phyloP scores from a whole-genome alignment of 2,888 invertebrate species.

The Cheilosia impressa region DNA sequence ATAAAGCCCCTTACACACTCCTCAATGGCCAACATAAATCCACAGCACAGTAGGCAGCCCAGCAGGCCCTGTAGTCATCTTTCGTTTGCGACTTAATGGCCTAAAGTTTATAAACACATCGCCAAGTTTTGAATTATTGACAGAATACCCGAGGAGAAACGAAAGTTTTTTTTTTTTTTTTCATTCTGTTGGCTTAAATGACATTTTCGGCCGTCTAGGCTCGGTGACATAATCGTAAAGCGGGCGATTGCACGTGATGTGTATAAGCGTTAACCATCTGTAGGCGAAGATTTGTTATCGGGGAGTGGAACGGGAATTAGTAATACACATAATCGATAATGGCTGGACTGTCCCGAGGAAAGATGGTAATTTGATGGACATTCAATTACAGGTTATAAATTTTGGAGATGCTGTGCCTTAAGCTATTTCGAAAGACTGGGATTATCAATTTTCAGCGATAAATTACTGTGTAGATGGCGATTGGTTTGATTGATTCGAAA shows the following conservation, averaged over 20 bases:
- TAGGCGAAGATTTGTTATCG: constrained; percentile 14
- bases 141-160: constrained; percentile 38
- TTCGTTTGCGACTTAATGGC: constrained; percentile 68
- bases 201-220: constrained; percentile 46
- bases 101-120: constrained; percentile 72
- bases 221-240: constrained; percentile 58
- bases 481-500: background rate
- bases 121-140: constrained; percentile 71
- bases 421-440: constrained; percentile 22
- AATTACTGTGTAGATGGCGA: background rate
- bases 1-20: background rate
- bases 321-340: constrained; percentile 41
- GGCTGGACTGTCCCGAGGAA: background rate
- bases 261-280: constrained; percentile 46
- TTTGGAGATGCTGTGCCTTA: constrained; percentile 2
- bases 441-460: constrained; percentile 57
- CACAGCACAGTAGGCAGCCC: constrained; percentile 50
- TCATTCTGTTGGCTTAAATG: constrained; percentile 51
- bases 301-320: constrained; percentile 1
- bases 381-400: constrained; percentile 65
- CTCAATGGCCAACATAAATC: constrained; percentile 56
- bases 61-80: constrained; percentile 28
- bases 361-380: constrained; percentile 64
- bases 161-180: constrained; percentile 21
- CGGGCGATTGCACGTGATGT: constrained; percentile 29